These are phyloP conservation scores for Morpho helenor DNA, from an alignment of 2,888 invertebrate genomes.

Conservation along the genomic window DNA sequence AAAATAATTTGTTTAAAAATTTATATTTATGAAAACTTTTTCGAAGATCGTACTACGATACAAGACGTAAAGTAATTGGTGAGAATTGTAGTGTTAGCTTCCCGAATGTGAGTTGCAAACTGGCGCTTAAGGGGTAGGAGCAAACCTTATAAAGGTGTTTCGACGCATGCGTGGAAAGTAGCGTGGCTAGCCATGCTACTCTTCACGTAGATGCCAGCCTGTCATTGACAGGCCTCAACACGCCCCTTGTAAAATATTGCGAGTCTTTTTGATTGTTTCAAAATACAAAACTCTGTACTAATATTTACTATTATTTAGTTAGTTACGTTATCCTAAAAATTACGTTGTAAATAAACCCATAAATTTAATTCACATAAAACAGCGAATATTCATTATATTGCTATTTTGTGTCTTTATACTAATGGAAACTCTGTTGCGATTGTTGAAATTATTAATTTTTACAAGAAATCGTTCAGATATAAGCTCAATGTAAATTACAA, in stretches of 20 bases:
- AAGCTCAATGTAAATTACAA: no score
- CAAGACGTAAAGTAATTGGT: constrained; percentile 26
- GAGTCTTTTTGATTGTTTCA: neutral
- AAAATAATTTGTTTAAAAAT: constrained; percentile 24
- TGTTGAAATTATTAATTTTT: no score
- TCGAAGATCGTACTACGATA: constrained; percentile 37
- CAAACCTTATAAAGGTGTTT: constrained; percentile 47
- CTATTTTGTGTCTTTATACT: no score
- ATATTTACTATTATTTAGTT: neutral
- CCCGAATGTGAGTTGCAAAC: constrained; percentile 49
- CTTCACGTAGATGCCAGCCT: constrained; percentile 41
- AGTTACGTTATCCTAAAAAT: neutral
- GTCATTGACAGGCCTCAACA: constrained; percentile 27
- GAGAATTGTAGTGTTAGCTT: constrained; percentile 37
- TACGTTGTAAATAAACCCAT: neutral
- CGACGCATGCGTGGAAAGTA: constrained; percentile 51
- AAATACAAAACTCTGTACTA: neutral
- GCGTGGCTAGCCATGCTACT: constrained; percentile 36
- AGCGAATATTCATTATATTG: no score
- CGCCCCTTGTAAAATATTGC: constrained; percentile 7
- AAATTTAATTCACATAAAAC: no score
- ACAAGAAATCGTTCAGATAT: no score
- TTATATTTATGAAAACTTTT: constrained; percentile 55
- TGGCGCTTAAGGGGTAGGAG: constrained; percentile 40
- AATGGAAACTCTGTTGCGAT: no score